These are phyloP conservation scores for Eulemur mongoz DNA, from an alignment of 2,797 vertebrate species.

Conservation along the genomic window DNA sequence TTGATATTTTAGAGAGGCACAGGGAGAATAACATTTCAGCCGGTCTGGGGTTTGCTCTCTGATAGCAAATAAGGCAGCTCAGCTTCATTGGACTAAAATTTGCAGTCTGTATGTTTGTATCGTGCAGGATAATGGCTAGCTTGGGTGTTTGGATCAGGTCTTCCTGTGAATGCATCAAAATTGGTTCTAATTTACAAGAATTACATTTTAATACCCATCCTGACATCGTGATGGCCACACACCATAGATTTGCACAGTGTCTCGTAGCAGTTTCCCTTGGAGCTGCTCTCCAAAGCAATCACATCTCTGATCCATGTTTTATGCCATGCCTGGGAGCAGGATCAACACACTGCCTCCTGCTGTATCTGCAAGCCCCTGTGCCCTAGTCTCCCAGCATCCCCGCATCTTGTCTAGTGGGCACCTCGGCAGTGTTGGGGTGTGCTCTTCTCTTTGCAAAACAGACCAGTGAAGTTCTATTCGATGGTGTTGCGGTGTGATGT, in stretches of 20 bases:
- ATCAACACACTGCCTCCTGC: neutral
- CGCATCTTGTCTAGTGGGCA: neutral
- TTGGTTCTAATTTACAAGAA: conserved; percentile 38
- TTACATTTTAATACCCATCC: neutral
- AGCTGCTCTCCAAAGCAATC: neutral
- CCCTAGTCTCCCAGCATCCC: neutral
- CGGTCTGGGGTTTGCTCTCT: neutral
- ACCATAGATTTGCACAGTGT: neutral
- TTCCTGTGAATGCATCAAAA: conserved; percentile 9
- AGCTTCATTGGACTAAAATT: conserved; percentile 63
- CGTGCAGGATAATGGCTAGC: neutral
- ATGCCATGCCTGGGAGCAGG: neutral
- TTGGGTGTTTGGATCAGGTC: conserved; percentile 22
- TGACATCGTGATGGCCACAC: neutral
- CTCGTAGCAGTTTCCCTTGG: neutral
- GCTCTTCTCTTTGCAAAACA: conserved; percentile 14
- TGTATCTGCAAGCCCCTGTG: neutral
- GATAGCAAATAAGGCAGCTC: neutral
- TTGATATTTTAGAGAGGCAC: conserved; percentile 45
- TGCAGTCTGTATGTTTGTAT: neutral
- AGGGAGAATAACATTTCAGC: neutral
- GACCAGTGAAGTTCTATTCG: neutral
- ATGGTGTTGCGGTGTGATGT: neutral
- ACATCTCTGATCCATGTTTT: neutral
- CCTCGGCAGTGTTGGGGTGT: neutral